Percentiles rank a stretch among this genome's conserved stretches.
Evolutionary conservation across 1,140 invertebrate genomes (phyloP).

Genomic region (Scaptomyza hsui): DNA sequence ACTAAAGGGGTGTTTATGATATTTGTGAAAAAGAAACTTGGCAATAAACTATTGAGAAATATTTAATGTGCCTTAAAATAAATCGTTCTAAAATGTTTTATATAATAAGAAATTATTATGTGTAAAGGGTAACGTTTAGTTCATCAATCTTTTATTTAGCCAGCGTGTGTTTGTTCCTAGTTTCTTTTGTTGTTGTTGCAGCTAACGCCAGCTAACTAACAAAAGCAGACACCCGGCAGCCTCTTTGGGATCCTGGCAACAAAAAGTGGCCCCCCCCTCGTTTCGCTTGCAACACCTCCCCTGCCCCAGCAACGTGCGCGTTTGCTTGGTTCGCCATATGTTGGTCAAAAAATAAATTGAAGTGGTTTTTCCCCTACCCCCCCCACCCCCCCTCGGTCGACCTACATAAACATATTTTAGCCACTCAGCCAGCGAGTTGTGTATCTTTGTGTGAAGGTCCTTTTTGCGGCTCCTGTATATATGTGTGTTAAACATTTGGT

Average conservation of each 20-base stretch:
- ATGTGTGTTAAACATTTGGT: constrained; percentile 63
- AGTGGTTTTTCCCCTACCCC: constrained; percentile 48
- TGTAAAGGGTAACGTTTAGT: not conserved
- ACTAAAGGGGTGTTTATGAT: not conserved
- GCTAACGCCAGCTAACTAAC: constrained; percentile 35
- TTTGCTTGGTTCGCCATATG: constrained; percentile 54
- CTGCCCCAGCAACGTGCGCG: too few relatives aligned
- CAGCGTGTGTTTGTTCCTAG: constrained; percentile 6
- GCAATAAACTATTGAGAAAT: not conserved
- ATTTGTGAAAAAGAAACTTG: not conserved
- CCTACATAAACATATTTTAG: constrained; percentile 59
- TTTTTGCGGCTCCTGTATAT: constrained; percentile 2
- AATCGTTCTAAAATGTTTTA: too few relatives aligned
- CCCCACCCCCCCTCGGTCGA: constrained; percentile 34
- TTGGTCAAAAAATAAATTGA: constrained; percentile 81
- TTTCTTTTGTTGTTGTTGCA: constrained; percentile 19
- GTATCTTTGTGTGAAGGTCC: constrained; percentile 32
- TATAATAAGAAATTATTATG: too few relatives aligned
- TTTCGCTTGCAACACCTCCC: not conserved
- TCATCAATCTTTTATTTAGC: constrained; percentile 7
- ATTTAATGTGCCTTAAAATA: too few relatives aligned
- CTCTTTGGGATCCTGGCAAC: not conserved
- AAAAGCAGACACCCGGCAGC: constrained; percentile 37
- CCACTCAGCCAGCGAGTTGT: constrained; percentile 40
- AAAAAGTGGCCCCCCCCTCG: constrained; percentile 36